Evolutionary conservation across 2,113 vertebrate genomes (phyloP), one percentile per base, ranked within the genome.

Genomic region (Motacilla tschutschensis): DNA sequence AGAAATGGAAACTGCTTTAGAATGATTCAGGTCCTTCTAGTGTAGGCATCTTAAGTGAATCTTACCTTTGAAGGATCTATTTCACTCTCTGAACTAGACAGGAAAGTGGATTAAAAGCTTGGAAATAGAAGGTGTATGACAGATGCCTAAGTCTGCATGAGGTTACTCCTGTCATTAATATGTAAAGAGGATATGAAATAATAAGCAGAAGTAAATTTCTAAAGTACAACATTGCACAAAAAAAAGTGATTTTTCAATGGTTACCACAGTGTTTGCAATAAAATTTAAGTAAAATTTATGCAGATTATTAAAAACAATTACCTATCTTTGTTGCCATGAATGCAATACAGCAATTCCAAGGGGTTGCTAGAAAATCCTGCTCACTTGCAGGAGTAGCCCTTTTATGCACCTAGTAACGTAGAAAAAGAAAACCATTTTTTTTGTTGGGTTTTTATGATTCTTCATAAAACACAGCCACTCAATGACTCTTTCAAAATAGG

Each of bases 151-250:
- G 25, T 58, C 41, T 89, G 18, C 0, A 1, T 91, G 80, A 76
- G 51, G 41, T 76, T 79, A 83, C 79, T 79, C 25, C 26, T 33
- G 14, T 75, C 5, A 3, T 84, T 81, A 82, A 53, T 77, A 70
- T 43, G 26, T 59, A 79, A 72, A 87, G 6, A 73, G 29, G 36
- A 87, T 82, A 55, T 85, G 79, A 93, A 92, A 82, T 79, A 86
- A 13, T 75, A 87, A 76, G 66, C 53, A 44, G 36, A 78, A 58
- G 6, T 43, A 5, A 85, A 50, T 35, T 54, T 72, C 41, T 64
- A 51, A 53, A 84, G 4, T 29, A 47, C 31, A 15, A n/a, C 12
- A 65, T 48, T 53, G 25, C 24, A 41, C 17, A 10, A 25, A 47
- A 46, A 43, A 59, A 3, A 13, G 28, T 12, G 4, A 25, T 57